Evolutionary conservation across 2,113 vertebrate species (phyloP).

Genomic region (Bubo blakistoni): DNA sequence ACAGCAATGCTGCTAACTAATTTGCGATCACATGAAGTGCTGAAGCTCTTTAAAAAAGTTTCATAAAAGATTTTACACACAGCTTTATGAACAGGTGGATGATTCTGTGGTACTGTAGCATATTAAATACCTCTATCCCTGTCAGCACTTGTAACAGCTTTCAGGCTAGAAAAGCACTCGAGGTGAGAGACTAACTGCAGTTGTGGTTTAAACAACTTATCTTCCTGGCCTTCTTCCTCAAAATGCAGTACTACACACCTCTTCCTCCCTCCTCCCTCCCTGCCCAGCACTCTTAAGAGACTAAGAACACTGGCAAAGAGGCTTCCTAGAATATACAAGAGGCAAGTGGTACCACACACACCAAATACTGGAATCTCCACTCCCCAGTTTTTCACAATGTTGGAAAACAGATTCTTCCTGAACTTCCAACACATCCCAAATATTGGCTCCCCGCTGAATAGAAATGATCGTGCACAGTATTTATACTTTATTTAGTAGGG

Average conservation of each 20-base stretch:
- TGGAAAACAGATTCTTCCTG: neutral
- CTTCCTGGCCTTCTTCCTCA: neutral
- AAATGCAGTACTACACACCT: neutral
- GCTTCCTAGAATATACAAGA: neutral
- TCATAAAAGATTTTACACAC: neutral
- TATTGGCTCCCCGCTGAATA: neutral
- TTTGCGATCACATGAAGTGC: neutral
- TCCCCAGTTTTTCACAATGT: neutral
- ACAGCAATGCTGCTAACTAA: neutral
- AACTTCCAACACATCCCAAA: neutral
- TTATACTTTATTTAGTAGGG: neutral
- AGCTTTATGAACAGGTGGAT: neutral
- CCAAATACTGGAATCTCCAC: neutral
- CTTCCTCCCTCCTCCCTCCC: neutral
- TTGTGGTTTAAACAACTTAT: neutral
- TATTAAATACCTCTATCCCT: neutral
- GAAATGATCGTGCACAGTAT: neutral
- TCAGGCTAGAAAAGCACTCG: neutral
- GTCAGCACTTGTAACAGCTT: neutral
- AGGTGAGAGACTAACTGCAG: neutral
- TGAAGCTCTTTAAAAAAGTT: neutral
- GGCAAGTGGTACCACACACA: neutral
- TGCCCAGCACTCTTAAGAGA: neutral
- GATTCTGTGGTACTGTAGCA: neutral
- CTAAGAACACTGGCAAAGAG: neutral